Evolutionary conservation across 2,797 vertebrate species (phyloP).

Genomic region (Gymnothorax javanicus): DNA sequence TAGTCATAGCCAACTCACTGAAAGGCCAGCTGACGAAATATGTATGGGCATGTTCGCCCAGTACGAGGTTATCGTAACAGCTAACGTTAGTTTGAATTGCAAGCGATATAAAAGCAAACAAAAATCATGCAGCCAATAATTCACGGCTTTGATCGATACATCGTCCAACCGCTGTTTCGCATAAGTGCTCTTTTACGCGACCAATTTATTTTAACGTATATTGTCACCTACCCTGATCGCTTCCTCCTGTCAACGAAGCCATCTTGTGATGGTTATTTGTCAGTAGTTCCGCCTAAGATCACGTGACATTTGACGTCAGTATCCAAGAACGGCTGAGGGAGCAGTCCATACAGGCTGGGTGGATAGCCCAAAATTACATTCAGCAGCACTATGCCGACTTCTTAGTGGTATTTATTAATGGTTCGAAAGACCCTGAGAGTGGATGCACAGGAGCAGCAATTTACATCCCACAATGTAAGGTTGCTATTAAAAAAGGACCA

Average conservation of each 20-base stretch:
- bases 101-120: not conserved
- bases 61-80: not conserved
- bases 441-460: too few relatives aligned
- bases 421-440: too few relatives aligned
- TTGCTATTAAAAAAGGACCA: too few relatives aligned
- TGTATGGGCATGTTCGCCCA: constrained; percentile 45
- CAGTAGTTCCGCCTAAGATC: constrained; percentile 53
- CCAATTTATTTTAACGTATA: constrained; percentile 17
- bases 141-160: not conserved
- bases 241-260: constrained; percentile 67
- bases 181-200: constrained; percentile 23
- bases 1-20: not conserved
- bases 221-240: constrained; percentile 58
- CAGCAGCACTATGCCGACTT: too few relatives aligned
- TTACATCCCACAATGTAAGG: too few relatives aligned
- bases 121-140: not conserved
- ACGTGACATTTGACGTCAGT: constrained; percentile 43
- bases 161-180: not conserved
- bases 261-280: constrained; percentile 63
- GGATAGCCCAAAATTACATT: too few relatives aligned
- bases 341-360: too few relatives aligned
- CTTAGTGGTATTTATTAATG: too few relatives aligned
- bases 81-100: not conserved
- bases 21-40: constrained; percentile 33
- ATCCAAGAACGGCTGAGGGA: too few relatives aligned